Conservation (phyloP, 1,140 invertebrate species). For the Lasioglossum baleicum region DNA sequence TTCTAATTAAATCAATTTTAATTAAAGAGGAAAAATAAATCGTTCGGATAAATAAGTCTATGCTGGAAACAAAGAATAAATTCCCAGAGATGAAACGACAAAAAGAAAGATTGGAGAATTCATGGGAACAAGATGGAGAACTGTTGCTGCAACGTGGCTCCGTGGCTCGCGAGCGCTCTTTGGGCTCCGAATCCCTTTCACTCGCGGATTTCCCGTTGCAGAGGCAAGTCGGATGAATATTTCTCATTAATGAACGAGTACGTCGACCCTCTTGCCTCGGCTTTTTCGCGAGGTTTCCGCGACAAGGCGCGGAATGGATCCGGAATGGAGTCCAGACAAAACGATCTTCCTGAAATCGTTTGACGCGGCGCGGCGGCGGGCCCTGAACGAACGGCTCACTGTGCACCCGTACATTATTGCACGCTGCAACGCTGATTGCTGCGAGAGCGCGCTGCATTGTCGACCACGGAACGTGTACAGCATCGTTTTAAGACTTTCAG, state of each 20-base stretch:
- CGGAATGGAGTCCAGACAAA: background rate
- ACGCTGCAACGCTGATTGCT: background rate
- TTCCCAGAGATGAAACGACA: too few relatives aligned
- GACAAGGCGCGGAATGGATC: background rate
- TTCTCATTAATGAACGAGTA: constrained; percentile 27
- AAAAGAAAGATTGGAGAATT: too few relatives aligned
- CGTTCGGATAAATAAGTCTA: too few relatives aligned
- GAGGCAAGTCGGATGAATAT: constrained; percentile 26
- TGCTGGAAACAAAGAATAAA: too few relatives aligned
- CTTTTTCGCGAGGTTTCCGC: background rate
- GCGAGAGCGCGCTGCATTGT: background rate
- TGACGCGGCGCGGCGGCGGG: background rate
- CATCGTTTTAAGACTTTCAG: too few relatives aligned
- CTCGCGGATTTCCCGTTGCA: background rate
- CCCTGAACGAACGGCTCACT: background rate
- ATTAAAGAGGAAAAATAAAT: too few relatives aligned
- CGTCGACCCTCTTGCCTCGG: background rate
- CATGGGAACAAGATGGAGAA: background rate
- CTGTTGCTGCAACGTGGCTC: background rate
- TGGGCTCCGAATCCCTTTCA: background rate
- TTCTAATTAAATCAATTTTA: too few relatives aligned
- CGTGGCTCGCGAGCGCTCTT: background rate
- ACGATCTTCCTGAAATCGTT: background rate
- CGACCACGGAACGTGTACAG: too few relatives aligned
- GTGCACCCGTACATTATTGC: background rate